Evolutionary conservation across 2,797 vertebrate species (phyloP), one percentile per base, ranked within the genome.

Genomic region (Myotis daubentonii): DNA sequence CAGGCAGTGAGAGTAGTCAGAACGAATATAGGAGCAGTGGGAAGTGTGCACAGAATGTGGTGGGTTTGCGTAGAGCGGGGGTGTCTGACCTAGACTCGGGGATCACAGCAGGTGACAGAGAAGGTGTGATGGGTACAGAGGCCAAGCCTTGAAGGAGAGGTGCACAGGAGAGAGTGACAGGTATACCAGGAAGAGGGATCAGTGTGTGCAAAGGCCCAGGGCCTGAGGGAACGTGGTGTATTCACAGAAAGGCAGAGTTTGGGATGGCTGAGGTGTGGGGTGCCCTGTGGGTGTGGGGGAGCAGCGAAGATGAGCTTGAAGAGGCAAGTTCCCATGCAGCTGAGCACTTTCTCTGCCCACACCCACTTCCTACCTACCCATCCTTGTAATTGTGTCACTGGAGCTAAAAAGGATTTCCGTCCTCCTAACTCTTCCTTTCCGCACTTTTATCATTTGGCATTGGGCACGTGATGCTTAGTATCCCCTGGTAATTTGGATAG

Each of bases 271-370:
- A 28, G 0, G 6, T 41, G 57, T 55, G 78, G 75, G 76, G 51
- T 33, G 2, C 47, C 25, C 12, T 33, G 10, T 16, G 66, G 55
- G 10, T 5, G 0, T 12, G 17, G n/a, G 5, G 17, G 33, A 38
- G 28, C 30, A 33, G n/a, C 33, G 20, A 6, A n/a, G 62, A 13
- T 38, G 83, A 70, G 66, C 25, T 30, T 36, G 41, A 71, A 65
- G 57, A 49, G 53, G 22, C 11, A 12, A 2, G 19, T 55, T 25
- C 78, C 4, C 15, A 0, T 49, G n/a, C 2, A 3, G 0, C 1
- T 49, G 68, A 60, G 49, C 8, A 3, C 33, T 30, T 44, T 7
- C 41, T 41, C 44, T 16, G n/a, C 30, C n/a, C 2, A 6, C 33
- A 0, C 9, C 30, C 47, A 51, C 79, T 80, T 79, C 68, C 41